Base-by-base conservation (phyloP, 2,888 invertebrate species). In the Phalera bucephala region DNA sequence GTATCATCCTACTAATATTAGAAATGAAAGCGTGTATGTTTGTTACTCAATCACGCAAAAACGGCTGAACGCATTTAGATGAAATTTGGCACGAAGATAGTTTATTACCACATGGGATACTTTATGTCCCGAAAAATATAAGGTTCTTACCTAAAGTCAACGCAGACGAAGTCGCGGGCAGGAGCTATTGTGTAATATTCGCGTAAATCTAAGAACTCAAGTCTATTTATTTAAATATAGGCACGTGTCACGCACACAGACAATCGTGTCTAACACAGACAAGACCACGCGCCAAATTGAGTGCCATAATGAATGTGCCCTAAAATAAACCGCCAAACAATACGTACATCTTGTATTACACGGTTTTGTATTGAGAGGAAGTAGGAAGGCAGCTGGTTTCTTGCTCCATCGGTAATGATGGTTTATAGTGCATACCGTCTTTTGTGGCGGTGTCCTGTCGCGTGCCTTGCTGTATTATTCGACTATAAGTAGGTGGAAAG, bases 361-460 rank as follows among this genome's bases (percentile, higher is more conserved):
- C 68, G 59, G 72, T 62, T 81, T 87, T 88, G 86, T 83, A 80
- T 70, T 67, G 39, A 72, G 61, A 88, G 88, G 88, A 89, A 88
- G 87, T 87, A 74, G 86, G 86, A 78, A 80, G 83, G 82, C 87
- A 87, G 88, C 88, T 87, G 88, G 72, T 79, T 82, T 82, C 79
- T 79, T 83, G 78, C 78, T 77, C 77, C 64, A 61, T 68, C 49
- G 52, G 75, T 87, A 87, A 88, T 88, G 86, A 87, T 86, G 86
- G 86, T 78, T 78, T 81, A 79, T 75, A 83, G 81, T 83, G 80
- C 83, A 82, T 64, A 66, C 70, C 67, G 63, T 71, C 17, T 58
- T 80, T 87, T 87, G 86, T 87, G 68, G 69, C 64, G 64, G 64
- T 80, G 74, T 80, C 78, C 76, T 81, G 88, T 85, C 88, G 88